These are phyloP conservation scores for Dendroctonus ponderosae DNA, from an alignment of 1,140 invertebrate species.

Conservation along the genomic window DNA sequence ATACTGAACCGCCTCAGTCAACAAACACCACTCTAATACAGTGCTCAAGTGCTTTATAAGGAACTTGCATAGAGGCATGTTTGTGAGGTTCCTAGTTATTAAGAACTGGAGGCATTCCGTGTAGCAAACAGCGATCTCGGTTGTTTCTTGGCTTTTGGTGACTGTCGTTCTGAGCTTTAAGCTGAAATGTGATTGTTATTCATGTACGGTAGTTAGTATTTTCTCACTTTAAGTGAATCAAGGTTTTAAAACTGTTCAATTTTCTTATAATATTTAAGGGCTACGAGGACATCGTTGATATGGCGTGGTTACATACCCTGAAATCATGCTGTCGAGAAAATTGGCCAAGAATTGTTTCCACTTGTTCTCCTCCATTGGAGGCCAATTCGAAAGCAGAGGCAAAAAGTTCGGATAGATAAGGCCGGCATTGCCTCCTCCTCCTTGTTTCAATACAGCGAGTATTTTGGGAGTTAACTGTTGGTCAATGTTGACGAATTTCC, in stretches of 20 bases:
- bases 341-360: slow-evolving; percentile 61
- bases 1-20: slow-evolving; percentile 46
- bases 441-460: slow-evolving; percentile 63
- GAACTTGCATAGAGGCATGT: slow-evolving; percentile 50
- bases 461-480: slow-evolving; percentile 72
- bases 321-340: slow-evolving; percentile 66
- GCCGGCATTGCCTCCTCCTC: slow-evolving; percentile 67
- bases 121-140: slow-evolving; percentile 61
- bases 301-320: no score
- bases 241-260: no score
- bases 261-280: no score
- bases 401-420: slow-evolving; percentile 71
- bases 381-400: slow-evolving; percentile 70
- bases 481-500: slow-evolving; percentile 64
- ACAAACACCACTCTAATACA: slow-evolving; percentile 52
- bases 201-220: slow-evolving; percentile 10
- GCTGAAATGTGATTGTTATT: slow-evolving; percentile 49
- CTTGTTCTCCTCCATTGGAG: slow-evolving; percentile 53
- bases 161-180: slow-evolving; percentile 55
- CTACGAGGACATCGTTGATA: no score
- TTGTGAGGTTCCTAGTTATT: slow-evolving; percentile 52
- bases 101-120: slow-evolving; percentile 70
- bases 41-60: slow-evolving; percentile 54
- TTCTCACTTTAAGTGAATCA: background rate
- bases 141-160: slow-evolving; percentile 60